Percentiles rank a stretch among this genome's conserved stretches.
phyloP scores from a whole-genome alignment of 2,113 vertebrate species.

The Cynocephalus volans region DNA sequence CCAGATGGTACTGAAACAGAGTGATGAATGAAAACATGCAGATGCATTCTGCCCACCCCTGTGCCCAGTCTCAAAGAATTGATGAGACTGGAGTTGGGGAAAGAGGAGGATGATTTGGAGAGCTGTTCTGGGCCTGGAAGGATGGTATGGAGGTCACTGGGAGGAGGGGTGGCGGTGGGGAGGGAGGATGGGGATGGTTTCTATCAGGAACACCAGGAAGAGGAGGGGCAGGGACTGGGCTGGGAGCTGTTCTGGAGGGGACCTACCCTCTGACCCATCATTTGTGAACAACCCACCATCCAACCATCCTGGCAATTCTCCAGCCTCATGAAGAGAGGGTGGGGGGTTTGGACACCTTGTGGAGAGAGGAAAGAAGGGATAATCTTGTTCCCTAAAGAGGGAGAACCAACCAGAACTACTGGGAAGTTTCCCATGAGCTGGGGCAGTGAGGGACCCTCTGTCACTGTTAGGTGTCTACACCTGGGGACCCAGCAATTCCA shows the following conservation, averaged over 20 bases:
- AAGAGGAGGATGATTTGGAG: background rate
- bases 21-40: background rate
- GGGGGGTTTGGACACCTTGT: background rate
- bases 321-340: background rate
- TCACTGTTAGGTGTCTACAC: background rate
- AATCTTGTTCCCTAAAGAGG: background rate
- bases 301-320: background rate
- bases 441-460: background rate
- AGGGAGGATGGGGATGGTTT: background rate
- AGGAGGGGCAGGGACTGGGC: background rate
- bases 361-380: background rate
- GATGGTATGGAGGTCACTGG: background rate
- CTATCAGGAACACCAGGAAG: background rate
- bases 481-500: background rate
- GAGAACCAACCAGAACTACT: background rate
- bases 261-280: background rate
- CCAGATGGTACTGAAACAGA: background rate
- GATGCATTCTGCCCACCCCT: background rate
- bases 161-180: background rate
- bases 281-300: background rate
- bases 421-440: background rate
- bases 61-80: background rate
- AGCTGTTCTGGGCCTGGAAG: background rate
- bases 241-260: background rate
- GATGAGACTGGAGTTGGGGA: background rate